These are phyloP conservation scores for Acromyrmex echinatior DNA, from an alignment of 1,140 invertebrate species.

Conservation along the genomic window DNA sequence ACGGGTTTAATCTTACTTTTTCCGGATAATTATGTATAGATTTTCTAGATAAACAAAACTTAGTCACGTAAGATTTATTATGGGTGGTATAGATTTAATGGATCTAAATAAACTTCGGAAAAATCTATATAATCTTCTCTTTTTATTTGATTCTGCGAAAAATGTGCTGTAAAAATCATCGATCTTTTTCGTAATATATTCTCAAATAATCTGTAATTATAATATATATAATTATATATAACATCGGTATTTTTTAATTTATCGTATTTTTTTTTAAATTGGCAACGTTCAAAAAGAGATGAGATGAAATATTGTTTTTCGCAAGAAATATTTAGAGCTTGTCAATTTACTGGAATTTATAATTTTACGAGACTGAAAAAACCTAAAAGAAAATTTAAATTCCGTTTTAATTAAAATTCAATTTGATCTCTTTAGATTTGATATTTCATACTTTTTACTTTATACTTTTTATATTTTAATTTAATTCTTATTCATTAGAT, in stretches of 20 bases:
- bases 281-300: background rate
- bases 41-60: slow-evolving; percentile 64
- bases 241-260: background rate
- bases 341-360: background rate
- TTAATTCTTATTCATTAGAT: background rate
- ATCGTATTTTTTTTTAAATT: background rate
- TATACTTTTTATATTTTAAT: background rate
- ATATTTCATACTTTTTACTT: background rate
- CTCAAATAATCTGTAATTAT: background rate
- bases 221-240: background rate
- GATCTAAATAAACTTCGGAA: slow-evolving; percentile 66
- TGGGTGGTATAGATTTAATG: slow-evolving; percentile 73
- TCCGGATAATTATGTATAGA: slow-evolving; percentile 62
- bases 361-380: background rate
- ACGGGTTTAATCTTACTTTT: slow-evolving; percentile 68
- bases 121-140: background rate
- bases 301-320: background rate
- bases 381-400: background rate
- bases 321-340: background rate
- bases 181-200: background rate
- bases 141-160: background rate
- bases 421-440: background rate
- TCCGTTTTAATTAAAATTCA: background rate
- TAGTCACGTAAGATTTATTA: slow-evolving; percentile 73
- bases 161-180: background rate